Conservation (phyloP, 2,888 invertebrate genomes). For the Monochamus alternatus region DNA sequence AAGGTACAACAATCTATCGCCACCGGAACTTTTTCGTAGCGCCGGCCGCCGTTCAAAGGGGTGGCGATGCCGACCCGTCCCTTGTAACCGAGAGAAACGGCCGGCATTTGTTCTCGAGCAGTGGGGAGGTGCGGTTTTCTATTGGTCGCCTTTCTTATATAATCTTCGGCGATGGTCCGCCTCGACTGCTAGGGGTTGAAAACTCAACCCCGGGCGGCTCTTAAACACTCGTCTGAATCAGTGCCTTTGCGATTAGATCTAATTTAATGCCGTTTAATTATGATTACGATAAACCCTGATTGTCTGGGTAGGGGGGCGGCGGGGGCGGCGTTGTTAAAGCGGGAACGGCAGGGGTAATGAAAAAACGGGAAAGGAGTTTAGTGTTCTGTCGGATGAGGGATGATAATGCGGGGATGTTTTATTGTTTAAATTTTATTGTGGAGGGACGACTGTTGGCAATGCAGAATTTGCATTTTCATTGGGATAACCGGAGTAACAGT, state of each 20-base stretch:
- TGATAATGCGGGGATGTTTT: slow-evolving; percentile 23
- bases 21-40: slow-evolving; percentile 46
- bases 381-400: slow-evolving; percentile 34
- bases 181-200: slow-evolving; percentile 51
- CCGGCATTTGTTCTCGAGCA: slow-evolving; percentile 49
- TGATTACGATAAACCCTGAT: slow-evolving; percentile 57
- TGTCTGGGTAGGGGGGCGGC: slow-evolving; percentile 46
- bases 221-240: slow-evolving; percentile 61
- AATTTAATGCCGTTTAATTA: slow-evolving; percentile 64
- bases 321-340: slow-evolving; percentile 1
- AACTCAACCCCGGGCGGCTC: slow-evolving; percentile 58
- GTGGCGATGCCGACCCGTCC: slow-evolving; percentile 53
- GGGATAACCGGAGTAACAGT: too few species aligned
- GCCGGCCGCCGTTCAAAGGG: slow-evolving; percentile 43
- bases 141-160: slow-evolving; percentile 63
- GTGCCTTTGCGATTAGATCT: slow-evolving; percentile 65
- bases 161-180: slow-evolving; percentile 61
- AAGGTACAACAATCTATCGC: slow-evolving; percentile 5
- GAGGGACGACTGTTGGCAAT: too few species aligned
- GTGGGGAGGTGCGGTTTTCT: slow-evolving; percentile 58
- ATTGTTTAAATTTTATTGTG: slow-evolving; percentile 1
- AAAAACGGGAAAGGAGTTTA: slow-evolving; percentile 32
- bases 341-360: slow-evolving; percentile 32
- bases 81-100: slow-evolving; percentile 52
- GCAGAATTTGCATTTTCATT: too few species aligned